Base-by-base conservation (phyloP, 2,888 invertebrate genomes). In the Acleris holmiana region DNA sequence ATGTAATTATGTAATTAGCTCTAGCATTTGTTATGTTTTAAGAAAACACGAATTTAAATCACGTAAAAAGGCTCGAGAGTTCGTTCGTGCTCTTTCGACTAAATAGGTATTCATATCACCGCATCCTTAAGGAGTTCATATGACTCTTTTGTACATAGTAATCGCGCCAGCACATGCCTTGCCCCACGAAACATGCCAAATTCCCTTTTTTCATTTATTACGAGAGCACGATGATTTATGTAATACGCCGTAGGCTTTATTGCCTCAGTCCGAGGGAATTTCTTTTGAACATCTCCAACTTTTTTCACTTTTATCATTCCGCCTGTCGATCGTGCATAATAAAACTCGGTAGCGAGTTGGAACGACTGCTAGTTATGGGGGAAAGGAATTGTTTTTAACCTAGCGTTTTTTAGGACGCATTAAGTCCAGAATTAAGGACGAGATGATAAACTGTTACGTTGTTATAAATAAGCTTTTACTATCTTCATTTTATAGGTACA, bases 161-260 rank as follows among this genome's bases (percentile, higher is more conserved):
- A 41, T 15, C 58, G 56, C 46, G 10, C 15, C 6, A 51, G 59
- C 44, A 40, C 49, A 15, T 54, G 54, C 49, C 54, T 65, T 51
- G 40, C 60, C 66, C 15, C 19, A 54, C 53, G 65, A 79, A 82
- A 82, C 78, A 82, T 77, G 73, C 80, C 81, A 78, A 84, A 83
- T 81, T 80, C 77, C 78, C 78, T 83, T 83, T 69, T 83, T 85
- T 82, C 86, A 84, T 89, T 88, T 89, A 86, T 87, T 84, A 83
- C 82, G 73, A 74, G 76, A 84, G 83, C 80, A 81, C 79, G 81
- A 89, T 89, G 89, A 89, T 90, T 90, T 89, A 89, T 88, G 85
- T 84, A 86, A 87, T 85, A 82, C 82, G 78, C 80, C 80, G 82
- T 80, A 84, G 84, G 76, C 88, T 88, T 88, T 89, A 90, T 88